These are phyloP conservation scores for Scartelaos histophorus DNA, from an alignment of 2,113 vertebrate genomes.

Conservation along the genomic window DNA sequence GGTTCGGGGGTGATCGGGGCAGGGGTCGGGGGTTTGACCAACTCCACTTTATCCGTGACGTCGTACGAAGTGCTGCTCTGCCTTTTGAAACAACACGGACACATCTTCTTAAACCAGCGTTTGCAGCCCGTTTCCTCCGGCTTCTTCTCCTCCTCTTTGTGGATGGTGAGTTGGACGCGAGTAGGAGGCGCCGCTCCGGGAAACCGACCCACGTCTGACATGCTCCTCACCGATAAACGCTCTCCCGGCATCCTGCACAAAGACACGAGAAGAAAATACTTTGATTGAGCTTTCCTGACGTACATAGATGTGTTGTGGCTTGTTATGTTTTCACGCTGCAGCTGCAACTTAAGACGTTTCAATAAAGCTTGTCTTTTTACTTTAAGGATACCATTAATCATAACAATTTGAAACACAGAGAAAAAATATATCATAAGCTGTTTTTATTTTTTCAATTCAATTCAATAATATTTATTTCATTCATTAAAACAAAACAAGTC, in stretches of 20 bases:
- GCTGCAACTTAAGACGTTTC: not conserved
- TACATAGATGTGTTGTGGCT: not conserved
- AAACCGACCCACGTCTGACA: slow-evolving; percentile 71
- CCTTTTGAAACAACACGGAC: slow-evolving; percentile 68
- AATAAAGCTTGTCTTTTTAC: not conserved
- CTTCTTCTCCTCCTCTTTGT: slow-evolving; percentile 52
- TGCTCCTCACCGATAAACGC: slow-evolving; percentile 48
- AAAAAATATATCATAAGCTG: too few relatives aligned
- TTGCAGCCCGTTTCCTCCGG: slow-evolving; percentile 58
- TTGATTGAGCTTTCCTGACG: not conserved
- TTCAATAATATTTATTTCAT: too few relatives aligned
- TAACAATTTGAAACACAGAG: not conserved
- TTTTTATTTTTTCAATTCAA: too few relatives aligned
- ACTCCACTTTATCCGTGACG: slow-evolving; percentile 52
- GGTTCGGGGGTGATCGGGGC: not conserved
- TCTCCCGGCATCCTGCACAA: slow-evolving; percentile 71
- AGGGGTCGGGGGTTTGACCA: slow-evolving; percentile 26
- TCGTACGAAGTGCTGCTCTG: slow-evolving; percentile 57
- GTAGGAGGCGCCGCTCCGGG: slow-evolving; percentile 59
- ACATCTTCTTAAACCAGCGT: slow-evolving; percentile 68
- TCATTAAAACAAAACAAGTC: too few relatives aligned
- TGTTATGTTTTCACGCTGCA: not conserved
- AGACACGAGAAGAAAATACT: not conserved
- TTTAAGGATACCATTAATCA: not conserved
- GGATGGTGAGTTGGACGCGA: slow-evolving; percentile 60